A percentile compares a stretch with the other conserved stretches of the same genome.
These are phyloP conservation scores for Griposia aprilina DNA, from an alignment of 2,888 invertebrate species.

Conservation along the genomic window DNA sequence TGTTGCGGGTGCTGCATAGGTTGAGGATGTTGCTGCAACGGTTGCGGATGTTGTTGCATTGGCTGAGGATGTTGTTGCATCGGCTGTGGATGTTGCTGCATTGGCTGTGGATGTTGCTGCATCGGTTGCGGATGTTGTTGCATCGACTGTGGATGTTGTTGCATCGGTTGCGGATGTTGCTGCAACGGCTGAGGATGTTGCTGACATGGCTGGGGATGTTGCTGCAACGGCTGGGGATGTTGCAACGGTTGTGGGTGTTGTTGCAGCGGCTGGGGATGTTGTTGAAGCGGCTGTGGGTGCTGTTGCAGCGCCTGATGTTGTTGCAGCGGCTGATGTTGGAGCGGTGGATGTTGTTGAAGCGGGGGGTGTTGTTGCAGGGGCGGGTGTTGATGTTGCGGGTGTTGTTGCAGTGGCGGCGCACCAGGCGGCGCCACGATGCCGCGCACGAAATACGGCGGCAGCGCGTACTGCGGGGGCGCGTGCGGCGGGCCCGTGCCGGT, in stretches of 20 bases:
- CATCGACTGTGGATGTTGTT: slow-evolving; percentile 61
- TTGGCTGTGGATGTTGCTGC: slow-evolving; percentile 22
- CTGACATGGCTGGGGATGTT: slow-evolving; percentile 28
- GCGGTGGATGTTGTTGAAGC: slow-evolving; percentile 62
- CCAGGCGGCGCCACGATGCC: slow-evolving; percentile 79
- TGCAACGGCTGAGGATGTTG: slow-evolving; percentile 69
- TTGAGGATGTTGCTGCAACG: slow-evolving; percentile 41
- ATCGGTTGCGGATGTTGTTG: slow-evolving; percentile 23
- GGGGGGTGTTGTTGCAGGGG: slow-evolving; percentile 67
- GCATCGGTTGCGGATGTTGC: slow-evolving; percentile 71
- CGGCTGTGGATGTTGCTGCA: slow-evolving; percentile 30
- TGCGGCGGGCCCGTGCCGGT: slow-evolving; percentile 87
- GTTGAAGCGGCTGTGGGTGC: slow-evolving; percentile 15
- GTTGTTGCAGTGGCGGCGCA: slow-evolving; percentile 62
- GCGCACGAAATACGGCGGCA: slow-evolving; percentile 89
- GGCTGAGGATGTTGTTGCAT: slow-evolving; percentile 33
- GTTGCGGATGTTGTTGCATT: slow-evolving; percentile 30
- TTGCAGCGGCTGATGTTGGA: slow-evolving; percentile 68
- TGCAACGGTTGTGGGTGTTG: slow-evolving; percentile 26
- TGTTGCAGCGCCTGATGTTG: slow-evolving; percentile 73
- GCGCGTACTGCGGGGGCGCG: slow-evolving; percentile 88
- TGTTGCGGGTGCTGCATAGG: slow-evolving; percentile 68
- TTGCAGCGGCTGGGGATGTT: slow-evolving; percentile 12
- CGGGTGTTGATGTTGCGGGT: slow-evolving; percentile 41
- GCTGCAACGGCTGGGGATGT: slow-evolving; percentile 19